Evolutionary conservation across 2,888 invertebrate species (phyloP), one percentile per base, ranked within the genome.

Genomic region (Netelia virgata): DNA sequence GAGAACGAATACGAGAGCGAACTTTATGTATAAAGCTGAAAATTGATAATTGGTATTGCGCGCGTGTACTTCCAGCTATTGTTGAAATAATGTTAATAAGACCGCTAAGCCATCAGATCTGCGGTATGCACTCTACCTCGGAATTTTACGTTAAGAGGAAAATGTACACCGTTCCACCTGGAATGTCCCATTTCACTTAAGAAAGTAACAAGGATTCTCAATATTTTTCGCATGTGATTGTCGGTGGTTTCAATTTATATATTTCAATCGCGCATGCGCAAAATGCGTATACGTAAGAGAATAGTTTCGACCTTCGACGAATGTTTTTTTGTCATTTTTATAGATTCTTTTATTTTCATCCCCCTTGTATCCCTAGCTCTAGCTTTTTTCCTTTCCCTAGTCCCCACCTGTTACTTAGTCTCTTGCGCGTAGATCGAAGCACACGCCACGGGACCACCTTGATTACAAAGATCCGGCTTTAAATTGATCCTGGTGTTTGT

Each of bases 391-490:
- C n/a, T 53, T 47, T 23, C 41, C 41, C 23, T 5, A 36, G 36
- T 6, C 36, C 36, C 36, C 36, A 36, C 36, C 36, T 36, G 36
- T 36, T 36, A 36, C 36, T 36, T 36, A 36, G 5, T 16, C 57
- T 82, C 64, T 69, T 57, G 55, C 36, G 63, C 79, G 83, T 84
- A 79, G 72, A 55, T 68, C 84, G 70, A 74, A 87, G 86, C 86
- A 89, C 89, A 88, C 86, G 81, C 79, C 68, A 28, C 74, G 78
- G 88, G 87, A 89, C 89, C 89, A 82, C 91, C 90, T 92, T 93
- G 93, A 93, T 93, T 92, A 92, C 92, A 91, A 91, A 92, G 92
- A 92, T 92, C 91, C 89, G 91, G 92, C 92, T 91, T 92, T 90
- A 92, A 93, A 93, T 91, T 90, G 91, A 91, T 90, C 89, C 88